Conservation (phyloP, 2,888 invertebrate genomes). For the Nyleta sp. region DNA sequence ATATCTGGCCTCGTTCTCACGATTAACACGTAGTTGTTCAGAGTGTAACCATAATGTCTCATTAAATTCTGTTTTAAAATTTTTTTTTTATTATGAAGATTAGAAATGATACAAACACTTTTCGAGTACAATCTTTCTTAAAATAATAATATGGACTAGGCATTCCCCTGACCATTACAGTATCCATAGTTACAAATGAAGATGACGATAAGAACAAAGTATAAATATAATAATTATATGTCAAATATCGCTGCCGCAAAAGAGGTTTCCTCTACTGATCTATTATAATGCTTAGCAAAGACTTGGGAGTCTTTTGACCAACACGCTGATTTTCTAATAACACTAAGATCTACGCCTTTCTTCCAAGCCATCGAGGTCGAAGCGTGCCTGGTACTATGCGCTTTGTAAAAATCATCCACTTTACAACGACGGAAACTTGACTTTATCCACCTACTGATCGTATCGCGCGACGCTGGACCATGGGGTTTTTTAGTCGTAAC, state of each 20-base stretch:
- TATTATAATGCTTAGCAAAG: constrained; percentile 2
- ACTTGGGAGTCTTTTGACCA: constrained; percentile 14
- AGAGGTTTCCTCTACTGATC: neutral
- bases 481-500: neutral
- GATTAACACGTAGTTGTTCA: neutral
- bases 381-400: constrained; percentile 8
- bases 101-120: no score
- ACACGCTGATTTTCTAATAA: neutral
- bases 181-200: no score
- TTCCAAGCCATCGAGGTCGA: neutral
- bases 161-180: no score
- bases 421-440: constrained; percentile 15
- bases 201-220: no score
- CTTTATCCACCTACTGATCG: constrained; percentile 30
- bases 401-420: constrained; percentile 8
- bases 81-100: no score
- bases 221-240: no score
- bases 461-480: constrained; percentile 21
- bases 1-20: neutral
- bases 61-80: no score
- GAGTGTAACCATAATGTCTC: no score
- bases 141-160: no score
- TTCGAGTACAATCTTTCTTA: no score
- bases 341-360: neutral
- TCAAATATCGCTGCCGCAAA: no score